Evolutionary conservation across 2,113 vertebrate species (phyloP).

Genomic region (Anolis carolinensis): DNA sequence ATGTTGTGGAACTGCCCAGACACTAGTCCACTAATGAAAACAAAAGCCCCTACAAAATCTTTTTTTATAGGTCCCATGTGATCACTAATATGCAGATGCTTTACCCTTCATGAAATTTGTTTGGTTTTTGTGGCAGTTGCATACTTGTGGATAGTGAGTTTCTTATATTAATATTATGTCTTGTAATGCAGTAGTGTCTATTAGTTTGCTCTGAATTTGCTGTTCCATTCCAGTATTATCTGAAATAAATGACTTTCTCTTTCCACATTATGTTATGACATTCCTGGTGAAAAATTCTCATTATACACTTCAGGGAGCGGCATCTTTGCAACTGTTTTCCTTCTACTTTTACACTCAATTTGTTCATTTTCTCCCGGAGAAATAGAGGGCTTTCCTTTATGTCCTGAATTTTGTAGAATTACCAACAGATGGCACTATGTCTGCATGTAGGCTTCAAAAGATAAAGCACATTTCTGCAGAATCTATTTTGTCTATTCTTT

Average conservation of each 20-base stretch:
- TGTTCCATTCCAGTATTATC: not conserved
- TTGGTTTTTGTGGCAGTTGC: not conserved
- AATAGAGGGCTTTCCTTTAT: accelerated
- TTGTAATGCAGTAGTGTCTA: not conserved
- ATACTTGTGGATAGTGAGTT: not conserved
- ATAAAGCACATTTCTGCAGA: not conserved
- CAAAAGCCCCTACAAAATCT: not conserved
- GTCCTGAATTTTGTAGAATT: not conserved
- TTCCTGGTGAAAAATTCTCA: not conserved
- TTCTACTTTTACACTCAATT: not conserved
- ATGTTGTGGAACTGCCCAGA: no score
- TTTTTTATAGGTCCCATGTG: not conserved
- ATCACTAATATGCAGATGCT: not conserved
- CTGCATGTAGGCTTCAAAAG: not conserved
- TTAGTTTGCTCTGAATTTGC: not conserved
- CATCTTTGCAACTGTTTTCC: not conserved
- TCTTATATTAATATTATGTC: not conserved
- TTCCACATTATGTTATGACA: not conserved
- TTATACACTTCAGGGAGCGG: not conserved
- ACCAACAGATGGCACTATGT: slow-evolving; percentile 61
- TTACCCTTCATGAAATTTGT: not conserved
- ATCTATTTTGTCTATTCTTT: not conserved
- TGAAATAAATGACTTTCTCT: not conserved
- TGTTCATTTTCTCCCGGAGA: accelerated
- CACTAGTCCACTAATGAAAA: no score